Evolutionary conservation across 2,797 vertebrate species (phyloP).

Genomic region (Sternarchorhynchus goeldii): DNA sequence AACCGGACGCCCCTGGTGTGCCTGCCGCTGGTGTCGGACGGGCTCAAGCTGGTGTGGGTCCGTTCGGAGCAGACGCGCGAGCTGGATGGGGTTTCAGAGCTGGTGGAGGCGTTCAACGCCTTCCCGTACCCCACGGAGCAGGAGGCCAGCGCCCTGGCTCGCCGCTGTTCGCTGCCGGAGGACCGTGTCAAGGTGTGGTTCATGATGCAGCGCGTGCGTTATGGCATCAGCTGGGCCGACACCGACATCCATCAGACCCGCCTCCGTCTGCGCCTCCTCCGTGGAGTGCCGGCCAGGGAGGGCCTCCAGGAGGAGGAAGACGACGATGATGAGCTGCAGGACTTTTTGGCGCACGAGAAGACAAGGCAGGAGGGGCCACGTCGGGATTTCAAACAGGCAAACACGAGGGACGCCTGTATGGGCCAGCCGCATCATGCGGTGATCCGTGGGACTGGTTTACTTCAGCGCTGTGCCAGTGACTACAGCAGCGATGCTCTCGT

Average conservation of each 20-base stretch:
- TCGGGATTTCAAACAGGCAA: conserved; percentile 10
- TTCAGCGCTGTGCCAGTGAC: conserved; percentile 32
- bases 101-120: conserved; percentile 77
- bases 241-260: conserved; percentile 77
- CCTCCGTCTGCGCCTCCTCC: conserved; percentile 51
- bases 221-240: conserved; percentile 85
- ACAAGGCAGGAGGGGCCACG: conserved; percentile 19
- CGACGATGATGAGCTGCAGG: conserved; percentile 2
- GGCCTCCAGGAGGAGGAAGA: not conserved
- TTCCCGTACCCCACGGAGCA: conserved; percentile 82
- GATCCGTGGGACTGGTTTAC: conserved; percentile 17
- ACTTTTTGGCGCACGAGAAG: conserved; percentile 24
- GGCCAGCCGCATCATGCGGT: conserved; percentile 29
- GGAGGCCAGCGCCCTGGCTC: conserved; percentile 74
- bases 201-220: conserved; percentile 82
- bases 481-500: conserved; percentile 22
- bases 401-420: not conserved
- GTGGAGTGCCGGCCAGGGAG: not conserved
- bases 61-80: conserved; percentile 72
- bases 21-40: conserved; percentile 79
- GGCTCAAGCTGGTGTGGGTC: conserved; percentile 79
- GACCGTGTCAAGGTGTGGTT: conserved; percentile 85
- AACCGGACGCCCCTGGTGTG: conserved; percentile 71
- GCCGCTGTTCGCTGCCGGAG: conserved; percentile 75
- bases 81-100: conserved; percentile 69